Percentiles rank a stretch among this genome's conserved stretches.
These are phyloP conservation scores for Temnothorax nylanderi DNA, from an alignment of 1,140 invertebrate species.

Conservation along the genomic window DNA sequence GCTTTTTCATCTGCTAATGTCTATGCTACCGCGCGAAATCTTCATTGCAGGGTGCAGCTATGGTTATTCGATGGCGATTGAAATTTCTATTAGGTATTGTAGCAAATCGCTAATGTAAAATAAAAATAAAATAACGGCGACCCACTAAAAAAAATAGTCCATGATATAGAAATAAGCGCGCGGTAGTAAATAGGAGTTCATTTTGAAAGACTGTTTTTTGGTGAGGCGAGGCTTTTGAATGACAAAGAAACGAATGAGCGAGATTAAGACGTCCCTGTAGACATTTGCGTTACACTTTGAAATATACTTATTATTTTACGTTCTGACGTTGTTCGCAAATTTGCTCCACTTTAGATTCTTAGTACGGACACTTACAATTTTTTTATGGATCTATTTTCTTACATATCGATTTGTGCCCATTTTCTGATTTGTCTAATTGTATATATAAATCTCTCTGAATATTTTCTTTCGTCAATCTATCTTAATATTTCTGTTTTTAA, in stretches of 20 bases:
- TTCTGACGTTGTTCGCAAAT: not conserved
- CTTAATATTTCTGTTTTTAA: not conserved
- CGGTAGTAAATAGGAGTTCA: too few relatives aligned
- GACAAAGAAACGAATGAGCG: too few relatives aligned
- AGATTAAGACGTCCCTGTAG: too few relatives aligned
- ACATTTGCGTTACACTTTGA: too few relatives aligned
- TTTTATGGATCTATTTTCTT: not conserved
- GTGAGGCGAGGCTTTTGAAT: too few relatives aligned
- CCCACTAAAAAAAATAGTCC: too few relatives aligned
- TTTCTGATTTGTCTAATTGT: not conserved
- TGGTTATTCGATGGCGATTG: not conserved
- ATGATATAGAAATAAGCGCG: too few relatives aligned
- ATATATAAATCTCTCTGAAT: not conserved
- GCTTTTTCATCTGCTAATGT: constrained; percentile 13
- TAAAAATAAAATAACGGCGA: too few relatives aligned
- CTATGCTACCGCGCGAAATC: not conserved
- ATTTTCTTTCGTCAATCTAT: not conserved
- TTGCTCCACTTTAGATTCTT: not conserved
- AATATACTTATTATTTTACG: not conserved
- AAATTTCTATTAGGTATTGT: too few relatives aligned
- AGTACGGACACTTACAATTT: not conserved
- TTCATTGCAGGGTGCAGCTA: not conserved
- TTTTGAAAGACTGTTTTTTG: too few relatives aligned
- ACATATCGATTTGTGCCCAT: not conserved
- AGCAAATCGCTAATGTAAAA: too few relatives aligned